phyloP scores from a whole-genome alignment of 2,113 vertebrate genomes.

The Prolemur simus region DNA sequence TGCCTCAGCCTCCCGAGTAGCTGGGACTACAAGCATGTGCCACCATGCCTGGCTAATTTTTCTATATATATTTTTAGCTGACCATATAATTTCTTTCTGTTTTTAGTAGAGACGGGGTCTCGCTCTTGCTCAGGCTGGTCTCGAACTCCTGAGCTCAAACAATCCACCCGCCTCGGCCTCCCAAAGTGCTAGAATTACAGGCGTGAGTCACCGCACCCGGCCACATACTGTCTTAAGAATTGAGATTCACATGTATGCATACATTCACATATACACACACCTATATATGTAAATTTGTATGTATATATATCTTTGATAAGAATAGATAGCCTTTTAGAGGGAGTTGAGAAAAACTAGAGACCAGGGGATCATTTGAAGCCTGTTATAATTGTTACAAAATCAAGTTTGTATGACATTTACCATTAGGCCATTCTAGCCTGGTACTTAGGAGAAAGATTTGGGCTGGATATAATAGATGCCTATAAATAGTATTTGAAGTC shows the following conservation, averaged over 20 bases:
- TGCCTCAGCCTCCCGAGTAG: too few relatives aligned
- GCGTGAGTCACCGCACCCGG: too few relatives aligned
- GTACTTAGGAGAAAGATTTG: neutral
- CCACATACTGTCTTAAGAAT: neutral
- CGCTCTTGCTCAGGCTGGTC: too few relatives aligned
- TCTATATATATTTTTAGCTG: too few relatives aligned
- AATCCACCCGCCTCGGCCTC: too few relatives aligned
- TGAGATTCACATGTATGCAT: neutral
- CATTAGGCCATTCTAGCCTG: neutral
- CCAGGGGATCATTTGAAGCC: neutral
- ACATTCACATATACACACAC: too few relatives aligned
- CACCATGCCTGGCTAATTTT: too few relatives aligned
- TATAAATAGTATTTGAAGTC: neutral
- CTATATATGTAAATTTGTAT: neutral
- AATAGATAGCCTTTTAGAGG: neutral
- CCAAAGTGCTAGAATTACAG: too few relatives aligned
- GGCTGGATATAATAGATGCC: neutral
- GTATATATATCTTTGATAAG: neutral
- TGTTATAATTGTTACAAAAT: slow-evolving; percentile 23
- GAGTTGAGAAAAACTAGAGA: neutral
- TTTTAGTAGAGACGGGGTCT: too few relatives aligned
- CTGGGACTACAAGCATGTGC: too few relatives aligned
- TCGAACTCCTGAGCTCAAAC: too few relatives aligned
- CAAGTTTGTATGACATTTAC: neutral
- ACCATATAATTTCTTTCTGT: too few relatives aligned